Percentiles rank a stretch among this genome's conserved stretches.
phyloP scores from a whole-genome alignment of 2,113 vertebrate species.

The Notiomystis cincta region DNA sequence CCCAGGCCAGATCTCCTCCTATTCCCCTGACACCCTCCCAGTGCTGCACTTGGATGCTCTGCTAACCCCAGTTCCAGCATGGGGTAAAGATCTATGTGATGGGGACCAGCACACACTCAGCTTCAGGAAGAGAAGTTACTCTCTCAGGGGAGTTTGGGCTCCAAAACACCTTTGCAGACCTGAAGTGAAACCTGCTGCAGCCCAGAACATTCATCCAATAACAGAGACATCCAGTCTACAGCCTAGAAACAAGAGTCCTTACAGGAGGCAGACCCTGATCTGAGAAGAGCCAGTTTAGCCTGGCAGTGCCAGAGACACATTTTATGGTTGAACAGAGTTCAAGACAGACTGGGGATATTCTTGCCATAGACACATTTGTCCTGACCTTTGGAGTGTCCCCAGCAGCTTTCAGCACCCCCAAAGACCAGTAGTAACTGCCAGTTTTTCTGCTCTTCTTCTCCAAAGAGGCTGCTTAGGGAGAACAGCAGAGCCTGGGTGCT shows the following conservation, averaged over 20 bases:
- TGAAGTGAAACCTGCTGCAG: not conserved
- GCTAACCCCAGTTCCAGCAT: fast-evolving
- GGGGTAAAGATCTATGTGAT: fast-evolving
- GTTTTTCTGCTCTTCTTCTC: not conserved
- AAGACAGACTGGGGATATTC: not conserved
- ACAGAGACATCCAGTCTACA: not conserved
- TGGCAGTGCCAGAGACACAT: not conserved
- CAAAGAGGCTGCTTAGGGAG: not conserved
- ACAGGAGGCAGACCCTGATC: not conserved
- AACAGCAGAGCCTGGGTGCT: not conserved
- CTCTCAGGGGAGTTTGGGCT: not conserved
- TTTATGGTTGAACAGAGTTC: not conserved
- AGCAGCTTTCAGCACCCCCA: not conserved
- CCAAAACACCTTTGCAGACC: not conserved
- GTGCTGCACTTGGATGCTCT: not conserved
- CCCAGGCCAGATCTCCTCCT: not conserved
- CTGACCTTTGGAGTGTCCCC: no score
- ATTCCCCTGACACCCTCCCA: not conserved
- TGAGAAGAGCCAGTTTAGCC: not conserved
- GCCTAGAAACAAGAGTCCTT: not conserved
- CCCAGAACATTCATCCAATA: not conserved
- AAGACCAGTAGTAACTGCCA: not conserved
- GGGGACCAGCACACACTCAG: not conserved
- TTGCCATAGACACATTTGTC: not conserved
- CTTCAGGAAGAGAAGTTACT: not conserved